Conservation (phyloP, 2,888 invertebrate genomes). For the Meteorus colon region DNA sequence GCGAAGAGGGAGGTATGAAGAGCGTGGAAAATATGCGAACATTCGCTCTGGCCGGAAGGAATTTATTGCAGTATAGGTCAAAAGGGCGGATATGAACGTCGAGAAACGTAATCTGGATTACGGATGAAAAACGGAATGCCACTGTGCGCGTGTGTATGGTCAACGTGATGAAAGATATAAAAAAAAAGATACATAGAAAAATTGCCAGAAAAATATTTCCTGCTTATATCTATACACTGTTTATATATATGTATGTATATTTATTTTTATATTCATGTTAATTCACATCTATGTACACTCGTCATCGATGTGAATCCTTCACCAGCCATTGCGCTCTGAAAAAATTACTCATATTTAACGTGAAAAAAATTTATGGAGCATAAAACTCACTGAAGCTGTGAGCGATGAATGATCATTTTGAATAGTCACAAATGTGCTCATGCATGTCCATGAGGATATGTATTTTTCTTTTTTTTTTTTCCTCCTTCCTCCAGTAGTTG, state of each 20-base stretch:
- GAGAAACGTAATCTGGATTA: slow-evolving; percentile 47
- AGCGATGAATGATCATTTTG: slow-evolving; percentile 8
- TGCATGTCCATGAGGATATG: background rate
- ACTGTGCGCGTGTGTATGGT: background rate
- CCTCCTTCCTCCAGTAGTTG: background rate
- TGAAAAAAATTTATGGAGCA: slow-evolving; percentile 26
- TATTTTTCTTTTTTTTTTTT: background rate
- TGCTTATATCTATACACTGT: background rate
- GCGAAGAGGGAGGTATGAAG: slow-evolving; percentile 14
- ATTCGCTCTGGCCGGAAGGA: slow-evolving; percentile 43
- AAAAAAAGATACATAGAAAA: slow-evolving; percentile 19
- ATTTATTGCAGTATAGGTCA: slow-evolving; percentile 46
- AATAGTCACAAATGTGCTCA: background rate
- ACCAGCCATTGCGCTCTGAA: background rate
- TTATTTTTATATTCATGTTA: background rate
- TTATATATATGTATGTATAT: background rate
- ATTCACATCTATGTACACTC: background rate
- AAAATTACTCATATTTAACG: slow-evolving; percentile 6
- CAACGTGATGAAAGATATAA: slow-evolving; percentile 28
- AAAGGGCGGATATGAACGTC: slow-evolving; percentile 43
- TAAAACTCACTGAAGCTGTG: slow-evolving; percentile 32
- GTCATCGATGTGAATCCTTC: slow-evolving; percentile 21
- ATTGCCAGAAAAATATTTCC: slow-evolving; percentile 3
- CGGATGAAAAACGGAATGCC: slow-evolving; percentile 40
- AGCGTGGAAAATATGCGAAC: slow-evolving; percentile 45